These are phyloP conservation scores for Chrysogorgia sp. DNA, from an alignment of 92 coral and sea anemone genomes.

Conservation along the genomic window DNA sequence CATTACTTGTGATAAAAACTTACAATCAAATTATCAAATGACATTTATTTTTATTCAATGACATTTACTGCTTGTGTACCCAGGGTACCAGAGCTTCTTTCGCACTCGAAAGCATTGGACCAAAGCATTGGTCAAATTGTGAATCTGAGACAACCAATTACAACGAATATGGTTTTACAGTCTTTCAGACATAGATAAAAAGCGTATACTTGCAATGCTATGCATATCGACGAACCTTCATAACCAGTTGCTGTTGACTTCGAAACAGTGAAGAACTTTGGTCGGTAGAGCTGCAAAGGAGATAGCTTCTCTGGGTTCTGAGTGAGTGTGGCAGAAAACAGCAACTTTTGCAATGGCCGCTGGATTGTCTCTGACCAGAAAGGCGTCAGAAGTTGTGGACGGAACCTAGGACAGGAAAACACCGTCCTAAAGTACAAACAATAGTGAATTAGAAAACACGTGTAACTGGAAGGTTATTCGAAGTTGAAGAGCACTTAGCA, in stretches of 20 bases:
- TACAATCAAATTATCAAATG: too few species aligned
- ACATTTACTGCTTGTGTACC: too few species aligned
- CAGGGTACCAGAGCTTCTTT: too few species aligned
- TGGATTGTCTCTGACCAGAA: constrained; percentile 66
- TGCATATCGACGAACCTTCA: not conserved
- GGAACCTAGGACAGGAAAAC: constrained; percentile 22
- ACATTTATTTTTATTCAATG: too few species aligned
- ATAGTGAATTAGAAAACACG: too few species aligned
- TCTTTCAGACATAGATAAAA: not conserved
- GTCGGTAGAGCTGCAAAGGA: constrained; percentile 74
- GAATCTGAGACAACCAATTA: too few species aligned
- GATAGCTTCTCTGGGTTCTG: constrained; percentile 95
- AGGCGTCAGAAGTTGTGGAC: constrained; percentile 65
- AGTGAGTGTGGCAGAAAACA: constrained; percentile 97
- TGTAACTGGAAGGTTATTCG: too few species aligned
- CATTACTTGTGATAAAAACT: too few species aligned
- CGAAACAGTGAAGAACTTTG: constrained; percentile 68
- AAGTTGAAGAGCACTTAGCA: too few species aligned
- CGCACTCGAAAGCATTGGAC: too few species aligned
- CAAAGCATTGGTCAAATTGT: too few species aligned
- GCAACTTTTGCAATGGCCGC: constrained; percentile 87
- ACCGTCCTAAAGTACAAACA: not conserved
- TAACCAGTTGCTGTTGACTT: constrained; percentile 14
- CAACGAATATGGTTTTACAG: too few species aligned
- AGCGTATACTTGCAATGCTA: not conserved